These are phyloP conservation scores for Sterna hirundo DNA, from an alignment of 2,113 vertebrate species.

Conservation along the genomic window DNA sequence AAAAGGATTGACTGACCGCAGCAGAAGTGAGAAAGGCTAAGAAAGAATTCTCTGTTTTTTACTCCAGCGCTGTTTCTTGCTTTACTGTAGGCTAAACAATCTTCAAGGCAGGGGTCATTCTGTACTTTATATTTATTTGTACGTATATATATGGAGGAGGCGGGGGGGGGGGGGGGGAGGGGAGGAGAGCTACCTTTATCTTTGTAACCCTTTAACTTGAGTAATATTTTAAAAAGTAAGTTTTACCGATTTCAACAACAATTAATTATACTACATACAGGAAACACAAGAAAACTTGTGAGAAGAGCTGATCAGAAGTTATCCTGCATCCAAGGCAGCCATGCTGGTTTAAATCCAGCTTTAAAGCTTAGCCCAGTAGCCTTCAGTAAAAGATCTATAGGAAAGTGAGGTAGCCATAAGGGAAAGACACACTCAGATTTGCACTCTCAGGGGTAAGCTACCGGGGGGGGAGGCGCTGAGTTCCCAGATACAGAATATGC, in stretches of 20 bases:
- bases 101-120: neutral
- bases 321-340: neutral
- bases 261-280: neutral
- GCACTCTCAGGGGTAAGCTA: neutral
- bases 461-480: neutral
- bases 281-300: neutral
- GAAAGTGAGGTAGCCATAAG: neutral
- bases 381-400: neutral
- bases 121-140: neutral
- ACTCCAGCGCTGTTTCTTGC: neutral
- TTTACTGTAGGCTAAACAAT: neutral
- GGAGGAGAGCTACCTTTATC: neutral
- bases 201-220: neutral
- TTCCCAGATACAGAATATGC: neutral
- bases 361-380: neutral
- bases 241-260: neutral
- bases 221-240: neutral
- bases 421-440: neutral
- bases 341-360: neutral
- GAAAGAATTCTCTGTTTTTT: neutral
- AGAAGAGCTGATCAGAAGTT: neutral
- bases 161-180: no score
- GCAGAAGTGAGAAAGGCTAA: neutral
- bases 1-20: neutral
- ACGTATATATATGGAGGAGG: accelerated